Conservation (phyloP, 2,888 invertebrate genomes). For the Epirrita christyi region DNA sequence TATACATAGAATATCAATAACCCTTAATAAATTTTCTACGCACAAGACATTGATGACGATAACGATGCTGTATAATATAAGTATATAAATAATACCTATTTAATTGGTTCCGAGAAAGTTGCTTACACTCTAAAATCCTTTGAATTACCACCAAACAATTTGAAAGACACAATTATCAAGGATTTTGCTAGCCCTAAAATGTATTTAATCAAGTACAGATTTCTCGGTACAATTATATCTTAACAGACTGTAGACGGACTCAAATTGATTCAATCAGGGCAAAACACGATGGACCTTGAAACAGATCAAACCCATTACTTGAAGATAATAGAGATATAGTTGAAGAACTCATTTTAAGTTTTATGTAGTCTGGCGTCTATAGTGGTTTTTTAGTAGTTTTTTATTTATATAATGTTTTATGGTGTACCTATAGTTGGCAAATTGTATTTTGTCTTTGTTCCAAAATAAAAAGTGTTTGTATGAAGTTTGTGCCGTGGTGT, state of each 20-base stretch:
- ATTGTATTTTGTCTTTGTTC: too few relatives aligned
- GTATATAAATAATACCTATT: too few relatives aligned
- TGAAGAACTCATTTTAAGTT: constrained; percentile 7
- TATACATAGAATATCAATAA: too few relatives aligned
- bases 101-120: too few relatives aligned
- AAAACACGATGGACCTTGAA: constrained; percentile 18
- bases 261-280: constrained; percentile 31
- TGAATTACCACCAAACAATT: neutral
- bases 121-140: neutral
- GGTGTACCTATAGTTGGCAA: too few relatives aligned
- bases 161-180: neutral
- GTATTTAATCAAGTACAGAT: constrained; percentile 7
- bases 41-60: too few relatives aligned
- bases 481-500: too few relatives aligned
- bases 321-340: constrained; percentile 9
- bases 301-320: constrained; percentile 5
- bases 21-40: too few relatives aligned
- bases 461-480: too few relatives aligned
- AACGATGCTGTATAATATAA: too few relatives aligned
- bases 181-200: neutral
- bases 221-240: constrained; percentile 10
- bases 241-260: constrained; percentile 11
- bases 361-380: constrained; percentile 1
- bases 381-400: too few relatives aligned
- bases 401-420: too few relatives aligned